Conservation (phyloP, 1,140 invertebrate species). For the Sarcophaga peregrina region DNA sequence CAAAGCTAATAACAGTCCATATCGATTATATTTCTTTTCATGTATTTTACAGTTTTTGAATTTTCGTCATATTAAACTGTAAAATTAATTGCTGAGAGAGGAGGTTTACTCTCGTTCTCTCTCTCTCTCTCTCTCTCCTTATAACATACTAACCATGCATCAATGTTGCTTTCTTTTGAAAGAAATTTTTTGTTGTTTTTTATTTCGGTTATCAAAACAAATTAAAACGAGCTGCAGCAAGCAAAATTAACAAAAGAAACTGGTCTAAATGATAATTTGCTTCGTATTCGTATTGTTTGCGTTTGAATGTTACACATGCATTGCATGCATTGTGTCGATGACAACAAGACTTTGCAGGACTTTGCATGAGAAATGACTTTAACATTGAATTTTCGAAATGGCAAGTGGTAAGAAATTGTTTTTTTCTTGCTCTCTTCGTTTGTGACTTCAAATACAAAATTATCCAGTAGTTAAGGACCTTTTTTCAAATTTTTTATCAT, state of each 20-base stretch:
- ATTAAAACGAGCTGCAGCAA: background rate
- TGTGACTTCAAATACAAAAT: too few species aligned
- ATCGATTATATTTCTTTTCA: background rate
- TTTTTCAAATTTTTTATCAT: background rate
- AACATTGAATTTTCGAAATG: background rate
- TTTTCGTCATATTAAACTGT: conserved; percentile 7
- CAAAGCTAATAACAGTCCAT: background rate
- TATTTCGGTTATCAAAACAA: too few species aligned
- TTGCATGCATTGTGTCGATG: background rate
- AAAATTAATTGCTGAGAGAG: too few species aligned
- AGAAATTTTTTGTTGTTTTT: background rate
- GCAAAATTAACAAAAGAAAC: background rate
- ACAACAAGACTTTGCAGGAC: too few species aligned
- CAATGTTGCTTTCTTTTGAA: conserved; percentile 12
- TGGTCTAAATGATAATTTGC: background rate
- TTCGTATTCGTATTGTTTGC: background rate
- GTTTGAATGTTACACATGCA: background rate
- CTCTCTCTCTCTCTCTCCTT: too few species aligned
- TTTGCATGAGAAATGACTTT: background rate
- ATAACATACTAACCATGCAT: too few species aligned
- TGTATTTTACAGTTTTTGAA: background rate
- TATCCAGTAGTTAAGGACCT: background rate
- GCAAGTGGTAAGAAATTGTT: background rate
- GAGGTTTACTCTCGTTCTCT: too few species aligned
- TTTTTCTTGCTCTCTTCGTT: background rate